A percentile compares a stretch with the other conserved stretches of the same genome.
These are phyloP conservation scores for Scomber colias DNA, from an alignment of 2,113 vertebrate genomes.

Conservation along the genomic window DNA sequence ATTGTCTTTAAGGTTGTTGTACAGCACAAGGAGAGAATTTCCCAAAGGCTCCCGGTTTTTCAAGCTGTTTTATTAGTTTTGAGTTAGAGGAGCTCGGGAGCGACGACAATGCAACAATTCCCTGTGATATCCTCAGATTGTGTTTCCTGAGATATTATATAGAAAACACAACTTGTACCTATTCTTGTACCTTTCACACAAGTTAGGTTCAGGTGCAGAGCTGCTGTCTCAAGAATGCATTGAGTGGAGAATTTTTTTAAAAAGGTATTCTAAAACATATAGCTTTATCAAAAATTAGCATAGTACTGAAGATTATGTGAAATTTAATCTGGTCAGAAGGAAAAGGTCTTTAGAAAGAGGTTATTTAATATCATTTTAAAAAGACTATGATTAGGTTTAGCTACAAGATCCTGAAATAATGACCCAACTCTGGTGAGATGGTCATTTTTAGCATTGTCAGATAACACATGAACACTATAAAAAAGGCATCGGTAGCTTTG, in stretches of 20 bases:
- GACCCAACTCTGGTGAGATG: too few species aligned
- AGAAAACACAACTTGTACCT: constrained; percentile 16
- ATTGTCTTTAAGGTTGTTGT: constrained; percentile 42
- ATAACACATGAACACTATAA: too few species aligned
- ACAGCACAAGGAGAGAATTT: constrained; percentile 59
- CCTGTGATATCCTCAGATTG: constrained; percentile 24
- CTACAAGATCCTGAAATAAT: too few species aligned
- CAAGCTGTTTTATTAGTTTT: constrained; percentile 71
- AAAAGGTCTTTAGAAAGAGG: too few species aligned
- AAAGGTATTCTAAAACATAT: too few species aligned
- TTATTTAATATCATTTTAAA: too few species aligned
- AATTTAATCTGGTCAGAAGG: too few species aligned
- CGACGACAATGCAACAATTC: constrained; percentile 29
- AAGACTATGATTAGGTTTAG: too few species aligned
- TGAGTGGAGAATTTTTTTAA: not conserved
- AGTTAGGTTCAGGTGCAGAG: not conserved
- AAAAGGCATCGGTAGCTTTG: too few species aligned
- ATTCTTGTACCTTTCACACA: constrained; percentile 18
- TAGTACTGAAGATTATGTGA: not conserved
- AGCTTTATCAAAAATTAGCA: too few species aligned
- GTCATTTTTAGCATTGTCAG: too few species aligned
- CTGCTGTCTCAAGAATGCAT: not conserved
- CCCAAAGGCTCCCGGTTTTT: constrained; percentile 63
- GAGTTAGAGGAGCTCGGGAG: constrained; percentile 44
- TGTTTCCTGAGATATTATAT: constrained; percentile 38